Evolutionary conservation across 2,888 invertebrate species (phyloP).

Genomic region (Temnothorax unifasciatus): DNA sequence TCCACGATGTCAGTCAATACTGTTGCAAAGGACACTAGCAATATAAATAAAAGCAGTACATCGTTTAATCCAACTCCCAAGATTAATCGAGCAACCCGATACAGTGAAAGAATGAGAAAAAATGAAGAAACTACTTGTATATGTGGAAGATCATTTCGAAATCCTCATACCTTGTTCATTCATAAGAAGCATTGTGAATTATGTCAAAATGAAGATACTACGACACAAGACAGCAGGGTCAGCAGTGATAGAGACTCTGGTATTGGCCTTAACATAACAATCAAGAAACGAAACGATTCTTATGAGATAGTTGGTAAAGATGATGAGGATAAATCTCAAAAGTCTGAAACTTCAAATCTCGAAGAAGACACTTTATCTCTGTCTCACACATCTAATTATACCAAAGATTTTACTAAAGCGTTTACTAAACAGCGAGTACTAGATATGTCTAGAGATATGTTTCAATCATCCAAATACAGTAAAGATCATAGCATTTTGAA

Average conservation of each 20-base stretch:
- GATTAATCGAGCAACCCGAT: neutral
- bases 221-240: slow-evolving; percentile 53
- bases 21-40: neutral
- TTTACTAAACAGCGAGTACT: neutral
- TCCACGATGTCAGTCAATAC: neutral
- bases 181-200: slow-evolving; percentile 79
- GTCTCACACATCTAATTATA: slow-evolving; percentile 68
- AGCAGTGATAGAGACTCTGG: slow-evolving; percentile 81
- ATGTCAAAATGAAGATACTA: slow-evolving; percentile 17
- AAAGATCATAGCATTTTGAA: slow-evolving; percentile 77
- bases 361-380: slow-evolving; percentile 61
- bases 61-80: neutral
- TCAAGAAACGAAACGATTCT: slow-evolving; percentile 84
- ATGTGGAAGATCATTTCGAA: slow-evolving; percentile 80
- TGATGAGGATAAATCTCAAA: slow-evolving; percentile 70
- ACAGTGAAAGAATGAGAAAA: slow-evolving; percentile 44
- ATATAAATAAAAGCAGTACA: neutral
- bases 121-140: slow-evolving; percentile 68
- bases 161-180: slow-evolving; percentile 76
- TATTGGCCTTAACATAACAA: slow-evolving; percentile 83
- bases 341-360: slow-evolving; percentile 48
- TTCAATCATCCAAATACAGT: slow-evolving; percentile 71
- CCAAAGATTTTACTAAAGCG: slow-evolving; percentile 57
- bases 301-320: slow-evolving; percentile 83
- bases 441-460: neutral